Conservation (phyloP, 2,113 vertebrate species). For the Nematolebias whitei region DNA sequence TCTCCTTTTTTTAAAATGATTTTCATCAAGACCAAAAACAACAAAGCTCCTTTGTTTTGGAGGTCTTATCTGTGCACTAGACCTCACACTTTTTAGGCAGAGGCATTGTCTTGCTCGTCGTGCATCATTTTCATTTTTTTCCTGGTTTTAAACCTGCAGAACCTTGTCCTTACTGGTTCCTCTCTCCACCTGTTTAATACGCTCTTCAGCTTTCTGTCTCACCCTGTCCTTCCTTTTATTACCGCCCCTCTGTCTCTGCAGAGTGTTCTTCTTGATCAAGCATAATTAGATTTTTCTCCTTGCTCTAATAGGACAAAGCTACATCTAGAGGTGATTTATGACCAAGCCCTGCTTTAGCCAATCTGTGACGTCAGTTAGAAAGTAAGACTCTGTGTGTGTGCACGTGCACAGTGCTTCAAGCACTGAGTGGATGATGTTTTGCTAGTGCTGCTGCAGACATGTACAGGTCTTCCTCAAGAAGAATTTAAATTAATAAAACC, state of each 20-base stretch:
- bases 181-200: conserved; percentile 50
- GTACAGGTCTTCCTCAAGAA: conserved; percentile 56
- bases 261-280: conserved; percentile 77
- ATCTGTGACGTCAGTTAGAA: conserved; percentile 59
- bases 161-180: conserved; percentile 34
- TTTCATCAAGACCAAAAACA: not conserved
- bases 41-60: not conserved
- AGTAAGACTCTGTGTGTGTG: conserved; percentile 27
- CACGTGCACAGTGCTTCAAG: conserved; percentile 30
- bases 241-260: conserved; percentile 62
- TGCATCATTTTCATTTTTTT: conserved; percentile 6
- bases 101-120: not conserved
- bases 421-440: conserved; percentile 36
- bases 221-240: conserved; percentile 70
- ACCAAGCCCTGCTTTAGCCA: conserved; percentile 61
- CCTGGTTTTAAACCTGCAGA: conserved; percentile 31
- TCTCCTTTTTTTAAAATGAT: too few species aligned
- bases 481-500: conserved; percentile 59
- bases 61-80: not conserved
- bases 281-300: conserved; percentile 82
- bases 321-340: conserved; percentile 79
- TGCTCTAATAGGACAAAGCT: conserved; percentile 78
- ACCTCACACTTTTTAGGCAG: not conserved
- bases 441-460: conserved; percentile 37
- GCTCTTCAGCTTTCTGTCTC: conserved; percentile 47